Percentiles rank a stretch among this genome's conserved stretches.
These are phyloP conservation scores for Augochlora pura DNA, from an alignment of 1,140 invertebrate species.

Conservation along the genomic window DNA sequence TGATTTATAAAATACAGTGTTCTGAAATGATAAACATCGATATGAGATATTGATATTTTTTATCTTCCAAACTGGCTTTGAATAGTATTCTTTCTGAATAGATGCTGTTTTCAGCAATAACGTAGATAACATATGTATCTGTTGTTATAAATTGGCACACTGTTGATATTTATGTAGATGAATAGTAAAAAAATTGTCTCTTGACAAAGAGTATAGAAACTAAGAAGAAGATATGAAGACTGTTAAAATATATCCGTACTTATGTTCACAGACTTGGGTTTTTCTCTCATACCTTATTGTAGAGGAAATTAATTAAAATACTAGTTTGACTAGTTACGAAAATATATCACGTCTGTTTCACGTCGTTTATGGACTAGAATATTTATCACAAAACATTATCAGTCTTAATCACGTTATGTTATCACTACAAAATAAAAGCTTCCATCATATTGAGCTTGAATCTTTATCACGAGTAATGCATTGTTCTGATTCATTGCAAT, in stretches of 20 bases:
- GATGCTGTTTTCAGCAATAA: neutral
- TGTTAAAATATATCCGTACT: constrained; percentile 7
- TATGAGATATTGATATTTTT: neutral
- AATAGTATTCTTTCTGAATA: too few species aligned
- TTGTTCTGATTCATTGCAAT: constrained; percentile 34
- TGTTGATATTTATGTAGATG: constrained; percentile 26
- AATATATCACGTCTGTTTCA: constrained; percentile 67
- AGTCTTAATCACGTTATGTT: constrained; percentile 68
- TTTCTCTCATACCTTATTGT: constrained; percentile 19
- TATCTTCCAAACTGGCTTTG: neutral
- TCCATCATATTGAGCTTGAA: constrained; percentile 35
- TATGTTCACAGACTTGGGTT: constrained; percentile 8
- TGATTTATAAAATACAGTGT: constrained; percentile 27
- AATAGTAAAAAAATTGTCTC: constrained; percentile 4
- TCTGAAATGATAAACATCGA: constrained; percentile 6
- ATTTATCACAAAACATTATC: constrained; percentile 67
- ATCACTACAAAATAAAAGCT: constrained; percentile 48
- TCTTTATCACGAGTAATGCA: constrained; percentile 9
- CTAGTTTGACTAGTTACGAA: constrained; percentile 67
- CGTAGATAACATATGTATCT: too few species aligned
- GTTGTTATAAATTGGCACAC: too few species aligned
- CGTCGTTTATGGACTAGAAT: constrained; percentile 54
- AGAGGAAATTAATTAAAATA: constrained; percentile 54
- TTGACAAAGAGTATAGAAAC: constrained; percentile 3
- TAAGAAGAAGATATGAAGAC: constrained; percentile 6